These are phyloP conservation scores for Scaptomyza flava DNA, from an alignment of 2,888 invertebrate genomes.

Conservation along the genomic window DNA sequence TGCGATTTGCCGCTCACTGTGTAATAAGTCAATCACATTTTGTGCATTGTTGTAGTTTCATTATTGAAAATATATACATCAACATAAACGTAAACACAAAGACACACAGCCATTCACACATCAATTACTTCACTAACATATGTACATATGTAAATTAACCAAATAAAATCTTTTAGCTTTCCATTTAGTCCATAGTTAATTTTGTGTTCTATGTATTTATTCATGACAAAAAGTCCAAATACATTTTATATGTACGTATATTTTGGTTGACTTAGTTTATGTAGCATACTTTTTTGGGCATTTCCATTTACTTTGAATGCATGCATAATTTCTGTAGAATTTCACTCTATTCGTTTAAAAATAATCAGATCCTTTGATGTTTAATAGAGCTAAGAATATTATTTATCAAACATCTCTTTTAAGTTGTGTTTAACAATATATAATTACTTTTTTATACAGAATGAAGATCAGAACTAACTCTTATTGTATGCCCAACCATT, in stretches of 20 bases:
- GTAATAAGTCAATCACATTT: constrained; percentile 49
- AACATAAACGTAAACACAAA: constrained; percentile 10
- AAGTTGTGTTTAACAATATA: too few species aligned
- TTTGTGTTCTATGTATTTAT: too few species aligned
- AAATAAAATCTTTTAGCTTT: neutral
- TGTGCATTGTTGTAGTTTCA: constrained; percentile 80
- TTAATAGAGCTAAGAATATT: too few species aligned
- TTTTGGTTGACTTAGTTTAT: neutral
- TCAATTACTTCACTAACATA: constrained; percentile 3
- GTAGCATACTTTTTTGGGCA: constrained; percentile 26
- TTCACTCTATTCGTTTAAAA: too few species aligned
- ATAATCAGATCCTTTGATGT: too few species aligned
- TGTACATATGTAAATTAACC: neutral
- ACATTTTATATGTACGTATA: neutral
- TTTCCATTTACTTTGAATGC: neutral
- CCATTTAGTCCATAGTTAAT: neutral
- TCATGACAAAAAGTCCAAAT: too few species aligned
- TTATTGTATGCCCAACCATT: too few species aligned
- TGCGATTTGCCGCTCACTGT: constrained; percentile 36
- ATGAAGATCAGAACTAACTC: too few species aligned
- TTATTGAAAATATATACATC: constrained; percentile 79
- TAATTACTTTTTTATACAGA: too few species aligned
- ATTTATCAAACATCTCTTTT: too few species aligned
- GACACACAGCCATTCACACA: constrained; percentile 10
- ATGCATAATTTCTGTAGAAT: constrained; percentile 4